Conservation (phyloP, 2,888 invertebrate genomes). For the Apamea epomidion region DNA sequence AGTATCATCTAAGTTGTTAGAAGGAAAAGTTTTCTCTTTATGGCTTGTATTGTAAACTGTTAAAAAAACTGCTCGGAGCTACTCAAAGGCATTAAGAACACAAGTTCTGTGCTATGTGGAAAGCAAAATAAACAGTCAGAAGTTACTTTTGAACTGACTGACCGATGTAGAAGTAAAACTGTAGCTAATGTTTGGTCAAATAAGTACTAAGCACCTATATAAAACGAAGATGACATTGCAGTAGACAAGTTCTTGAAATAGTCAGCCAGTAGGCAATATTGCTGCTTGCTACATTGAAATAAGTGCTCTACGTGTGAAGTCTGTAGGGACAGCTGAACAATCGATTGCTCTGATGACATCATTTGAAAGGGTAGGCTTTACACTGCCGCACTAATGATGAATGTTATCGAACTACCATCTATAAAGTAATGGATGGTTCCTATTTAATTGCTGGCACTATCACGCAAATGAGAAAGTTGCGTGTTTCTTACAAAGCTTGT, state of each 20-base stretch:
- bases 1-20: background rate
- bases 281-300: background rate
- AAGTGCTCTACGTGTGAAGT: background rate
- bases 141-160: background rate
- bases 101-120: background rate
- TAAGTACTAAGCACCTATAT: background rate
- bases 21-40: conserved; percentile 5
- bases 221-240: conserved; percentile 10
- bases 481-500: background rate
- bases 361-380: background rate
- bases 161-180: background rate
- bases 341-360: background rate
- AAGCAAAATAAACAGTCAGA: background rate
- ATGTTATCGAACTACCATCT: background rate
- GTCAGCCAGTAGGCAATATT: conserved; percentile 7
- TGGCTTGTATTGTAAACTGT: background rate
- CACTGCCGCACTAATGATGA: background rate
- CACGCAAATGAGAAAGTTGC: background rate
- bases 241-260: background rate
- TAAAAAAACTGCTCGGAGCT: background rate
- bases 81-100: background rate
- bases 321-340: background rate
- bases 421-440: background rate
- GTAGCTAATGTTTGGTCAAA: background rate
- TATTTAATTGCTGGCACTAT: background rate